Evolutionary conservation across 2,797 vertebrate species (phyloP).

Genomic region (Phrynocephalus guinanensis): DNA sequence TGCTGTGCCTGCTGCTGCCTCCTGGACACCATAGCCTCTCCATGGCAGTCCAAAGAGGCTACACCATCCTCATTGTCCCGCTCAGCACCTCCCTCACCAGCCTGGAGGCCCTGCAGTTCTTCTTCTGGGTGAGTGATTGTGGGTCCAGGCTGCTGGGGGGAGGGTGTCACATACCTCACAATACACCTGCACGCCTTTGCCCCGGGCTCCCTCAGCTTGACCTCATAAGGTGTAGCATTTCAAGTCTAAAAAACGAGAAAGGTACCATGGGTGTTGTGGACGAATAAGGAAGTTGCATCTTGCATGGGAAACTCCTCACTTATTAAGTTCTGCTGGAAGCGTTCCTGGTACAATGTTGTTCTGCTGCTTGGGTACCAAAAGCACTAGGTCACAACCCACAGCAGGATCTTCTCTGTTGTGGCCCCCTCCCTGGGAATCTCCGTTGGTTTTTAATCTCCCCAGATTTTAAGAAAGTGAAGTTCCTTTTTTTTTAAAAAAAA

Average conservation of each 20-base stretch:
- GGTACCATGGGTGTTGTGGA: accelerated
- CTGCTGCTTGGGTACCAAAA: background rate
- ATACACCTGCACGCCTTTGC: accelerated
- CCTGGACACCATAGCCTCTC: constrained; percentile 24
- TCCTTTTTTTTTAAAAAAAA: no score
- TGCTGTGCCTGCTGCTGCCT: constrained; percentile 39
- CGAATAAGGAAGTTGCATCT: background rate
- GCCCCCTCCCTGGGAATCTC: background rate
- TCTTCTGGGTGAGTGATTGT: constrained; percentile 81
- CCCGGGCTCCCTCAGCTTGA: no score
- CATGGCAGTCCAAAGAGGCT: constrained; percentile 81
- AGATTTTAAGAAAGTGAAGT: background rate
- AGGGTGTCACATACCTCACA: background rate
- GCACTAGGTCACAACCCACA: no score
- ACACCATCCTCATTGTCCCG: constrained; percentile 84
- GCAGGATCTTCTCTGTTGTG: background rate
- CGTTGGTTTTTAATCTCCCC: background rate
- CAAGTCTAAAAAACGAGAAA: background rate
- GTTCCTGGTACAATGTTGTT: background rate
- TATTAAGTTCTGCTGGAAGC: background rate
- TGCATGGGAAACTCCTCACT: no score
- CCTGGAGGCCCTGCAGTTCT: constrained; percentile 82
- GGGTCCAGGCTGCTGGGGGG: background rate
- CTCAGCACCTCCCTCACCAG: constrained; percentile 80
- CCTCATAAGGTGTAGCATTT: background rate